A percentile compares a stretch with the other conserved stretches of the same genome.
Evolutionary conservation across 2,113 vertebrate genomes (phyloP).

Genomic region (Jacana jacana): DNA sequence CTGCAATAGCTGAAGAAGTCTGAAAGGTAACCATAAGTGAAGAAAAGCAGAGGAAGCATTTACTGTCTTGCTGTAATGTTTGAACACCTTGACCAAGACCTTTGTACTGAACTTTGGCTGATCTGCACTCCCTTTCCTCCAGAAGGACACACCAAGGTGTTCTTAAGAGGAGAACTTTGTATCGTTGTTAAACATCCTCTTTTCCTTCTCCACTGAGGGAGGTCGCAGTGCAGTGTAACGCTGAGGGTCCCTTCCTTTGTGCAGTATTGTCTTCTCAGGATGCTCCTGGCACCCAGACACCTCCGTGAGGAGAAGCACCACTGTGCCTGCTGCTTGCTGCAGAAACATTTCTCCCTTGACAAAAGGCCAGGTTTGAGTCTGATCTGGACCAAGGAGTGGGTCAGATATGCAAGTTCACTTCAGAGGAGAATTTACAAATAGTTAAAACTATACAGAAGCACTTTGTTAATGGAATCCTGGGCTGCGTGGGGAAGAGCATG

Average conservation of each 20-base stretch:
- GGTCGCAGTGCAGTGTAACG: too few species aligned
- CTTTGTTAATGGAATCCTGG: not conserved
- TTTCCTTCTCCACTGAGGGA: not conserved
- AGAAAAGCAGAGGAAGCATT: not conserved
- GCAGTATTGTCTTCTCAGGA: not conserved
- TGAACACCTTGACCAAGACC: not conserved
- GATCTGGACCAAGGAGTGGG: not conserved
- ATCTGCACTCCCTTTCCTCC: not conserved
- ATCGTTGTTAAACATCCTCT: not conserved
- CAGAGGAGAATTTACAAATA: not conserved
- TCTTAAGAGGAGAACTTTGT: not conserved
- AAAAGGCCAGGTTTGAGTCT: not conserved
- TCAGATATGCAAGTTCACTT: not conserved
- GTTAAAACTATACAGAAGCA: not conserved
- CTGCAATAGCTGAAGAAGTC: not conserved
- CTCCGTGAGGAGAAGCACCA: not conserved
- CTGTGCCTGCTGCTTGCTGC: not conserved
- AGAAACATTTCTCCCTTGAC: not conserved
- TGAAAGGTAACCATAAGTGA: not conserved
- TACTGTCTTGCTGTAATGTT: not conserved
- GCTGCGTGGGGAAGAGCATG: too few species aligned
- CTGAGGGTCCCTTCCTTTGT: not conserved
- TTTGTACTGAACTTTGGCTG: not conserved
- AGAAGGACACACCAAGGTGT: not conserved
- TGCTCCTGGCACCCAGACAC: not conserved